phyloP scores from a whole-genome alignment of 2,113 vertebrate species.

The Oncorhynchus nerka region DNA sequence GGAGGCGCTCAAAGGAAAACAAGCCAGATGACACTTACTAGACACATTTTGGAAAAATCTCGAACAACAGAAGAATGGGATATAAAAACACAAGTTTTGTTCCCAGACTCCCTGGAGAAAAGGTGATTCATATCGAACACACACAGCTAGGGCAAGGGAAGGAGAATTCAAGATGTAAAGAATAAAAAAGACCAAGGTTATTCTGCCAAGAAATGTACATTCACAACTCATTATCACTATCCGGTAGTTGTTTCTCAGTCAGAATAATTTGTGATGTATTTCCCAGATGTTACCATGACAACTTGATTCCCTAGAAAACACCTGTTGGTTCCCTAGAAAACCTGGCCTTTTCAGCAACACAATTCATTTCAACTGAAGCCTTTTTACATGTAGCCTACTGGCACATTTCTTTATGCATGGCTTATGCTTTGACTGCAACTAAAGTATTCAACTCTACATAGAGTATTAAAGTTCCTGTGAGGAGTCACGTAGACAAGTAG shows the following conservation, averaged over 20 bases:
- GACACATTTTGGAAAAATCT: constrained; percentile 6
- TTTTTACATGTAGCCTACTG: not conserved
- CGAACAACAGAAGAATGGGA: not conserved
- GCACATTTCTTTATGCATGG: no score
- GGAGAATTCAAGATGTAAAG: constrained; percentile 26
- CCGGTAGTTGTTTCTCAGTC: not conserved
- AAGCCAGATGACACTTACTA: not conserved
- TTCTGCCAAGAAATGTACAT: constrained; percentile 10
- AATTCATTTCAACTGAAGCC: not conserved
- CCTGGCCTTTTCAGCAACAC: not conserved
- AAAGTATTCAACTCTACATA: not conserved
- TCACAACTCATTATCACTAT: constrained; percentile 28
- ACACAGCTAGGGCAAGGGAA: constrained; percentile 10
- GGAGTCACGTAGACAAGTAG: not conserved
- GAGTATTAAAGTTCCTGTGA: not conserved
- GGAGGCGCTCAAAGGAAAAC: not conserved
- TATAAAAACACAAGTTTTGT: constrained; percentile 15
- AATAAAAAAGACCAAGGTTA: constrained; percentile 8
- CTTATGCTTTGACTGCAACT: not conserved
- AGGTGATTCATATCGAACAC: constrained; percentile 25
- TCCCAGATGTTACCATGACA: constrained; percentile 10
- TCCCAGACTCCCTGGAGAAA: constrained; percentile 28
- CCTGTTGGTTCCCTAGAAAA: not conserved
- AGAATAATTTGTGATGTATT: constrained; percentile 8
- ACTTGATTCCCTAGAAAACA: not conserved